These are phyloP conservation scores for Heptranchias perlo DNA, from an alignment of 2,113 vertebrate species.

Conservation along the genomic window DNA sequence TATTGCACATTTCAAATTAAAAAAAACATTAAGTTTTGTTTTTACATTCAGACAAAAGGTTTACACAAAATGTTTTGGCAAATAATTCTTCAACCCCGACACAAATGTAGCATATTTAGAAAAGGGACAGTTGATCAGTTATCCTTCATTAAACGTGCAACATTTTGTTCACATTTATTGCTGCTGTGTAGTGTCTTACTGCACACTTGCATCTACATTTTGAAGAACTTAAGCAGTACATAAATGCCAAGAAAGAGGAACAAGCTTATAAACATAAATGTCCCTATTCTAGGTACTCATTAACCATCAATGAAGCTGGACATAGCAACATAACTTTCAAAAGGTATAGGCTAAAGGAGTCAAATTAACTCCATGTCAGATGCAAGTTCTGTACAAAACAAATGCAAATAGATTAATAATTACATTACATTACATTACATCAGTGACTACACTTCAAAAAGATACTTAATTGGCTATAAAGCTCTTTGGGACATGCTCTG, in stretches of 20 bases:
- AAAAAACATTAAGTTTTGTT: neutral
- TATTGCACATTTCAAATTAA: neutral
- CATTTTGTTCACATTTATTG: constrained; percentile 35
- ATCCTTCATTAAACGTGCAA: constrained; percentile 38
- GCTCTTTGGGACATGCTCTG: neutral
- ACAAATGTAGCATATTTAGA: neutral
- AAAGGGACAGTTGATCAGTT: constrained; percentile 27
- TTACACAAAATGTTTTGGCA: neutral
- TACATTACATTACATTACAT: neutral
- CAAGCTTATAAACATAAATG: constrained; percentile 16
- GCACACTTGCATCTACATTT: neutral
- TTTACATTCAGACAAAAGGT: neutral
- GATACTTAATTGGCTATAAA: neutral
- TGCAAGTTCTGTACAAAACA: constrained; percentile 28
- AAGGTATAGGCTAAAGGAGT: constrained; percentile 5
- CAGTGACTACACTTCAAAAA: neutral
- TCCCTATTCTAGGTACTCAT: neutral
- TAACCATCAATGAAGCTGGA: neutral
- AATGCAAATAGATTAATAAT: neutral
- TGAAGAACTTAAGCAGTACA: neutral
- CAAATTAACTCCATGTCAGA: constrained; percentile 24
- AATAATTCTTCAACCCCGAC: neutral
- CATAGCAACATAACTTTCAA: neutral
- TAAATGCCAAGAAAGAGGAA: constrained; percentile 26
- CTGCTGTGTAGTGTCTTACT: constrained; percentile 15